Percentiles rank a stretch among this genome's conserved stretches.
Evolutionary conservation across 2,113 vertebrate species (phyloP).

Genomic region (Arizona elegans): DNA sequence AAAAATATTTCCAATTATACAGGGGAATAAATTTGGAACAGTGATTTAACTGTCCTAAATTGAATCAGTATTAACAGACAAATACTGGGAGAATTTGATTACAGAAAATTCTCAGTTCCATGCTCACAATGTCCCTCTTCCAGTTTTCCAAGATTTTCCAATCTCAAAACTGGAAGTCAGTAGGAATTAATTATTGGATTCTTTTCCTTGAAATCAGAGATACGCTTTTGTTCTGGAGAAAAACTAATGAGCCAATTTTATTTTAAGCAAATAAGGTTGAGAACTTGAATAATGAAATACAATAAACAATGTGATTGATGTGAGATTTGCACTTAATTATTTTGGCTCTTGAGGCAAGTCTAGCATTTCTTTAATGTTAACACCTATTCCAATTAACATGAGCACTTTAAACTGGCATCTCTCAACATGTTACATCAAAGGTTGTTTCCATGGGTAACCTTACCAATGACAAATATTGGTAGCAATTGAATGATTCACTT

Average conservation of each 20-base stretch:
- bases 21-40: neutral
- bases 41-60: neutral
- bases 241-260: neutral
- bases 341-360: neutral
- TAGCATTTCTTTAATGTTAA: neutral
- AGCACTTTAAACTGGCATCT: neutral
- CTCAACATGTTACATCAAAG: neutral
- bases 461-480: neutral
- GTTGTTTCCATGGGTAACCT: neutral
- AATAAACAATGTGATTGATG: neutral
- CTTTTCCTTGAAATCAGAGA: neutral
- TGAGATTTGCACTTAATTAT: neutral
- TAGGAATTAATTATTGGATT: neutral
- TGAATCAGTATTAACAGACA: neutral
- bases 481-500: neutral
- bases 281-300: neutral
- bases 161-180: neutral
- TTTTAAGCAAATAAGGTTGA: neutral
- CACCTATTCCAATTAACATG: neutral
- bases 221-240: neutral
- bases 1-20: neutral
- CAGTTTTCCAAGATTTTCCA: neutral
- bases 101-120: neutral
- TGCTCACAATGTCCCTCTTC: neutral
- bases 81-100: neutral